Evolutionary conservation across 2,888 invertebrate genomes (phyloP), one percentile per base, ranked within the genome.

Genomic region (Halictus ligatus): DNA sequence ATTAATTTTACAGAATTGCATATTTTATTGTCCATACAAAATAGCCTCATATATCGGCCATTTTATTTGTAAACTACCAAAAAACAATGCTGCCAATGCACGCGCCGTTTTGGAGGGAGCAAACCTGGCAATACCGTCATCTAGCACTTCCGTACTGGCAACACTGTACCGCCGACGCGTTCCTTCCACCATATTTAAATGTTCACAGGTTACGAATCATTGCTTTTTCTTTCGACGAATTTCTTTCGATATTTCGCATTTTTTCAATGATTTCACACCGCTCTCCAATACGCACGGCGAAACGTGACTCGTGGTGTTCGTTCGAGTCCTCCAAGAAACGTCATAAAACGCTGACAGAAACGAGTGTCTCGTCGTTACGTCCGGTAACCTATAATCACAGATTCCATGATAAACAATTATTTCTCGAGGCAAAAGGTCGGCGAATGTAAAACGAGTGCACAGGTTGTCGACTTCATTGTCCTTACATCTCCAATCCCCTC

Each of bases 51-150:
- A 93, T 94, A 94, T 94, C 95, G 95, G 95, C 95, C 95, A 95
- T 95, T 95, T 95, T 95, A 95, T 95, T 95, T 94, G 95, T 95
- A 95, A 95, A 95, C 95, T 95, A 95, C 94, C 93, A 94, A 94
- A 94, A 93, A 92, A 90, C 94, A 94, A 93, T 92, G 93, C 90
- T 94, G 92, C 95, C 95, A 95, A 95, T 93, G 85, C 88, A 89
- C 90, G 91, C 91, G 90, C 91, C 88, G 90, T 94, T 94, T 94
- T 94, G 94, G 94, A 94, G 93, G 94, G 94, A 94, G 93, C 92
- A 88, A 89, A 86, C 75, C 82, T 82, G 84, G 87, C 89, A 86
- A 89, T 89, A 90, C 89, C 92, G 91, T 91, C 91, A 88, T 87
- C 86, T 81, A 81, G 74, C 77, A 91, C 91, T 92, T 92, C 91